Percentiles rank a stretch among this genome's conserved stretches.
phyloP scores from a whole-genome alignment of 2,797 vertebrate genomes.

The Hirundo rustica region DNA sequence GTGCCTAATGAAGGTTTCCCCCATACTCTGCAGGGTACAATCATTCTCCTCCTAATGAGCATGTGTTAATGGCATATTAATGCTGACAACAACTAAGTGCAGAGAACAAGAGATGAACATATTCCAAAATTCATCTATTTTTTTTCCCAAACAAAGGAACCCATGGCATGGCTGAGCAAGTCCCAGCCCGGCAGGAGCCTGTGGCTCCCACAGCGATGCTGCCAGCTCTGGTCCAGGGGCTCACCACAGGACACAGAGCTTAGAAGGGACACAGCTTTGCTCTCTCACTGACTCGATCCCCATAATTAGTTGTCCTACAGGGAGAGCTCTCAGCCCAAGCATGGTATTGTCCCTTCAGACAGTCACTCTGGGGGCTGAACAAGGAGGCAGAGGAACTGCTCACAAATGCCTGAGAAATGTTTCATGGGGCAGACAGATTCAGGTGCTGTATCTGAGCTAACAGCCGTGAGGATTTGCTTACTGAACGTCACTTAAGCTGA shows the following conservation, averaged over 20 bases:
- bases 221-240: neutral
- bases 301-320: fast-evolving
- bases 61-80: slow-evolving; percentile 64
- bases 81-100: slow-evolving; percentile 51
- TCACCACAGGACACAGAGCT: too few relatives aligned
- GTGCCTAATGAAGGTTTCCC: slow-evolving; percentile 54
- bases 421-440: neutral
- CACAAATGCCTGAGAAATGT: fast-evolving
- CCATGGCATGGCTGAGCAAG: neutral
- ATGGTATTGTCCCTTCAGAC: fast-evolving
- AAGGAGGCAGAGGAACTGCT: fast-evolving
- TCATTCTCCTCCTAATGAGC: slow-evolving; percentile 57
- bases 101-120: slow-evolving; percentile 3
- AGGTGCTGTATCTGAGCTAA: neutral
- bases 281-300: neutral
- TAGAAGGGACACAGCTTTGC: fast-evolving
- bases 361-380: fast-evolving
- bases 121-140: neutral
- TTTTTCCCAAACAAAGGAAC: neutral
- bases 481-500: neutral
- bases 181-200: neutral
- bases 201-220: neutral
- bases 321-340: neutral
- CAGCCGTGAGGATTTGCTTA: neutral
- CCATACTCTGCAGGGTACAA: slow-evolving; percentile 57